These are phyloP conservation scores for Eumerus sabulonum DNA, from an alignment of 2,888 invertebrate genomes.

Conservation along the genomic window DNA sequence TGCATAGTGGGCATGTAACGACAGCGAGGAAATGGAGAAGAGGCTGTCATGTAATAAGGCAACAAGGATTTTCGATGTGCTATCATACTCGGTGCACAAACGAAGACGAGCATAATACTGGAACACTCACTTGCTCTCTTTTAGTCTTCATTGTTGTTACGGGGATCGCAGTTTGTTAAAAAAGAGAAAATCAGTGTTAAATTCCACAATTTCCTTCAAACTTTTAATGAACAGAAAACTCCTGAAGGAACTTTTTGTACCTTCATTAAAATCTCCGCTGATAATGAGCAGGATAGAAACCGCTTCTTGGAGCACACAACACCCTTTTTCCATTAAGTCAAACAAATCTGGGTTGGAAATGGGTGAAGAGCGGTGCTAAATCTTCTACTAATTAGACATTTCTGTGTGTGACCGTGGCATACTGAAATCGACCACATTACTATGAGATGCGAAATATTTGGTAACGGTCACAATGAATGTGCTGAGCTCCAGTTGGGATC, in stretches of 20 bases:
- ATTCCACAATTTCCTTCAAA: conserved; percentile 61
- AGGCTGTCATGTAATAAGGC: conserved; percentile 29
- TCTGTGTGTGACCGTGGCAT: conserved; percentile 23
- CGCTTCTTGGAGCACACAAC: conserved; percentile 7
- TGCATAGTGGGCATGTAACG: conserved; percentile 38
- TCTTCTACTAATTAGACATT: conserved; percentile 47
- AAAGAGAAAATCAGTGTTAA: conserved; percentile 48
- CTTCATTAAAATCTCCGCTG: conserved; percentile 62
- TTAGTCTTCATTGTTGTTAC: conserved; percentile 26
- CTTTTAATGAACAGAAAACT: conserved; percentile 68
- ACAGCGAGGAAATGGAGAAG: conserved; percentile 20
- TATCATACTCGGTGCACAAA: conserved; percentile 34
- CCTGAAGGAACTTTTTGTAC: conserved; percentile 62
- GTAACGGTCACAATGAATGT: too few relatives aligned
- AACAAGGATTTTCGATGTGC: conserved; percentile 52
- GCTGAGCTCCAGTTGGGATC: too few relatives aligned
- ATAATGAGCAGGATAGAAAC: conserved; percentile 46
- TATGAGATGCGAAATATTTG: background rate
- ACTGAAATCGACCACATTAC: conserved; percentile 15
- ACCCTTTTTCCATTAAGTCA: conserved; percentile 20
- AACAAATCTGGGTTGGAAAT: conserved; percentile 8
- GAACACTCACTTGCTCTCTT: background rate
- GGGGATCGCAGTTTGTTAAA: conserved; percentile 17
- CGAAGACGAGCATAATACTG: conserved; percentile 1
- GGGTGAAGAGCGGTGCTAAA: conserved; percentile 37